Evolutionary conservation across 1,140 invertebrate genomes (phyloP), one percentile per base, ranked within the genome.

Genomic region (Chrysoperla carnea): DNA sequence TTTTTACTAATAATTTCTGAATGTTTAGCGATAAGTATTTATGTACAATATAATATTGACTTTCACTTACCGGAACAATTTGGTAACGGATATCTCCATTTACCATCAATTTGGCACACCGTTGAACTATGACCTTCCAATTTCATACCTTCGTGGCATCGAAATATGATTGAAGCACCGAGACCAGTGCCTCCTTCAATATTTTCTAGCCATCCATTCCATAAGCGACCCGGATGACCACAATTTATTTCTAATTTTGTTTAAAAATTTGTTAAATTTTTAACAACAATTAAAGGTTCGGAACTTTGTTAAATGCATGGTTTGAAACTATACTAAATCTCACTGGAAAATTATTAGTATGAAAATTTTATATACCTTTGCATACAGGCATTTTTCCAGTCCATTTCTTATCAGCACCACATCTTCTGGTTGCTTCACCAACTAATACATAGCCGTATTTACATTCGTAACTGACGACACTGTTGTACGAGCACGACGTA

Each of bases 201-300:
- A 52, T 92, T 92, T 61, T 96, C 89, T 43, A 97, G 70, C 81
- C 90, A 96, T 6, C 93, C 93, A 58, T 97, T 96, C 69, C 84
- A 87, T 1, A 97, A 67, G 14, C 78, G 71, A 5, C 88, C 88
- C 0, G 90, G 88, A 50, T 81, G 76, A 2, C 88, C 86, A 60
- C 93, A 98, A 64, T 94, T 86, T 52, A 97, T 95, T 67, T 95
- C 93, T 83, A 55, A 41, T 53, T 49, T 45, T 36, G 11, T 33
- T 11, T 31, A 23, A 38, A 27, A 38, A 28, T 8, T 13, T n/a
- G 17, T 23, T 5, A 23, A 23, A 23, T 23, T 23, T 3, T 23
- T 23, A 2, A 23, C 17, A 23, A 23, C 17, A 23, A 23, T 23
- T 23, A 23, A 23, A 3, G 17, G 17, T 23, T 23, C 5, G 5